Percentiles rank a stretch among this genome's conserved stretches.
Evolutionary conservation across 2,113 vertebrate genomes (phyloP).

Genomic region (Monarcha castaneiventris): DNA sequence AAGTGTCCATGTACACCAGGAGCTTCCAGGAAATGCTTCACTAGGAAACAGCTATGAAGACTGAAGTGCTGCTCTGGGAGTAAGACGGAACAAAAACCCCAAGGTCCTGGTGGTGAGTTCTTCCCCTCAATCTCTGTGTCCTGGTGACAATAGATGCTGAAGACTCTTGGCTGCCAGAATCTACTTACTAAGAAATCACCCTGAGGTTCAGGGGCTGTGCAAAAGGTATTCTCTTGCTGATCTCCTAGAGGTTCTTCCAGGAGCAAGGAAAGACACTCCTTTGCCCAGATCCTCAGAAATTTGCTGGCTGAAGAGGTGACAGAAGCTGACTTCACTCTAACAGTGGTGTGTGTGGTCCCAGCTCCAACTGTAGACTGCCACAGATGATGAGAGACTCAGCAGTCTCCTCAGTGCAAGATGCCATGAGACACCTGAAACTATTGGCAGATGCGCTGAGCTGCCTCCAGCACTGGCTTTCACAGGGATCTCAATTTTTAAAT

Average conservation of each 20-base stretch:
- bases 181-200: background rate
- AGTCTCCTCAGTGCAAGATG: background rate
- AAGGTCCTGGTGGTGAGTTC: background rate
- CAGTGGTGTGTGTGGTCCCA: background rate
- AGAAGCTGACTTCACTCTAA: background rate
- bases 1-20: background rate
- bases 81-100: background rate
- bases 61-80: background rate
- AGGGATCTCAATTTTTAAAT: background rate
- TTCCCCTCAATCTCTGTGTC: background rate
- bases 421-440: background rate
- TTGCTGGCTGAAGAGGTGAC: background rate
- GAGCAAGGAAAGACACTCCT: background rate
- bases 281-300: background rate
- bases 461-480: background rate
- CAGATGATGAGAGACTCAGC: background rate
- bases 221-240: background rate
- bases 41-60: background rate
- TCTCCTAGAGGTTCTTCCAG: background rate
- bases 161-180: background rate
- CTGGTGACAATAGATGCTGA: background rate
- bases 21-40: background rate
- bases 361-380: background rate
- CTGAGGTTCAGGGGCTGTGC: fast-evolving
- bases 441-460: background rate